A percentile compares a stretch with the other conserved stretches of the same genome.
Evolutionary conservation across 2,888 invertebrate genomes (phyloP).

Genomic region (Xiphydria camelus): DNA sequence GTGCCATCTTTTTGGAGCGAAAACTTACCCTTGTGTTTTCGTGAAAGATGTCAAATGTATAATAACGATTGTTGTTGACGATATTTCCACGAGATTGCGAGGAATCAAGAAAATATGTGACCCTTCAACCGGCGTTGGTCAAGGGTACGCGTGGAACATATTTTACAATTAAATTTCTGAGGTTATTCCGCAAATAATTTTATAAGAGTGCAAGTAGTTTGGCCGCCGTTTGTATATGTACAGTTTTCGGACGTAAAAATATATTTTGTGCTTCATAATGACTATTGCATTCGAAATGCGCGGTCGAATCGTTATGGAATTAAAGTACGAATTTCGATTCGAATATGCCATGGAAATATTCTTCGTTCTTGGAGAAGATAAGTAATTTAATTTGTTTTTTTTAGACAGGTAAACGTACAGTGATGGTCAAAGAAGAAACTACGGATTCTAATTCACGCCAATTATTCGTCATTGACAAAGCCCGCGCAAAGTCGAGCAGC

Average conservation of each 20-base stretch:
- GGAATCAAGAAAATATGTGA: neutral
- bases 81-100: neutral
- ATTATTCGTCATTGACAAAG: neutral
- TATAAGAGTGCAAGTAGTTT: too few relatives aligned
- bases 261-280: too few relatives aligned
- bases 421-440: neutral
- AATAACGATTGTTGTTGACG: neutral
- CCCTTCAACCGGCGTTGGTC: neutral
- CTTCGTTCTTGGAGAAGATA: neutral
- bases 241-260: too few relatives aligned
- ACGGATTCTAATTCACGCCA: neutral
- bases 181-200: too few relatives aligned
- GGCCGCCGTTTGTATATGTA: too few relatives aligned
- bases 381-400: neutral
- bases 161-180: neutral
- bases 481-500: neutral
- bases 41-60: slow-evolving; percentile 5
- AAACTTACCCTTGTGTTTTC: slow-evolving; percentile 14
- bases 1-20: slow-evolving; percentile 13
- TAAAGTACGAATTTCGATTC: too few relatives aligned
- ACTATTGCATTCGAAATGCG: too few relatives aligned
- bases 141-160: neutral
- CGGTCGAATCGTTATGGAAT: too few relatives aligned
- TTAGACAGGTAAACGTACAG: neutral
- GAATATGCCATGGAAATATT: too few relatives aligned